These are phyloP conservation scores for Diorhabda carinulata DNA, from an alignment of 1,140 invertebrate genomes.

Conservation along the genomic window DNA sequence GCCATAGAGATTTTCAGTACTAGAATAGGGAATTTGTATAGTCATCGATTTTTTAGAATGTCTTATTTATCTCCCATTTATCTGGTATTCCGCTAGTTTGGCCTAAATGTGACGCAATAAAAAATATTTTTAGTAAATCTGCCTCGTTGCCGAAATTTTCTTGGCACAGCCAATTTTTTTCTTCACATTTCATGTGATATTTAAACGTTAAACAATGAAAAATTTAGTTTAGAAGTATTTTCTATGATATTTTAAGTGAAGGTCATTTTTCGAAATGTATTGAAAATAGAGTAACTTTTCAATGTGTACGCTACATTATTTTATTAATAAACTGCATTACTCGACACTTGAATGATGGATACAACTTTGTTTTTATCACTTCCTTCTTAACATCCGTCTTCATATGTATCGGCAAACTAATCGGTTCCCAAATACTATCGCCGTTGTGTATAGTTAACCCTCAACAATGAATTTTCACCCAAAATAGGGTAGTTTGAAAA, in stretches of 20 bases:
- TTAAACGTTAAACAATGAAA: slow-evolving; percentile 5
- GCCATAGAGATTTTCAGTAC: too few relatives aligned
- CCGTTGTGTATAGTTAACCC: too few relatives aligned
- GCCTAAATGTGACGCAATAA: slow-evolving; percentile 10
- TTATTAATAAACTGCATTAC: slow-evolving; percentile 1
- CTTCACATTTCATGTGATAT: slow-evolving; percentile 1
- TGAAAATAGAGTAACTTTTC: not conserved
- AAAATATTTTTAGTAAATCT: slow-evolving; percentile 8
- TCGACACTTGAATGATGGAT: not conserved
- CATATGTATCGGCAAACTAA: too few relatives aligned
- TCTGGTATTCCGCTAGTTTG: not conserved
- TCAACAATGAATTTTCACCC: too few relatives aligned
- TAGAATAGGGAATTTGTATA: too few relatives aligned
- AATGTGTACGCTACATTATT: not conserved
- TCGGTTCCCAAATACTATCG: too few relatives aligned
- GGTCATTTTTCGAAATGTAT: not conserved
- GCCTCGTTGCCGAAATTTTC: slow-evolving; percentile 9
- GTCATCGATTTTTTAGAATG: too few relatives aligned
- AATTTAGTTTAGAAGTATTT: slow-evolving; percentile 1
- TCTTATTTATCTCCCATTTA: too few relatives aligned
- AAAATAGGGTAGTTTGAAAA: too few relatives aligned
- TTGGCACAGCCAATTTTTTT: slow-evolving; percentile 3
- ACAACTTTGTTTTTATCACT: too few relatives aligned
- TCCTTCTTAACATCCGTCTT: too few relatives aligned
- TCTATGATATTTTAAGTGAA: not conserved